Base-by-base conservation (phyloP, 1,140 invertebrate species). In the Nebria ingens region DNA sequence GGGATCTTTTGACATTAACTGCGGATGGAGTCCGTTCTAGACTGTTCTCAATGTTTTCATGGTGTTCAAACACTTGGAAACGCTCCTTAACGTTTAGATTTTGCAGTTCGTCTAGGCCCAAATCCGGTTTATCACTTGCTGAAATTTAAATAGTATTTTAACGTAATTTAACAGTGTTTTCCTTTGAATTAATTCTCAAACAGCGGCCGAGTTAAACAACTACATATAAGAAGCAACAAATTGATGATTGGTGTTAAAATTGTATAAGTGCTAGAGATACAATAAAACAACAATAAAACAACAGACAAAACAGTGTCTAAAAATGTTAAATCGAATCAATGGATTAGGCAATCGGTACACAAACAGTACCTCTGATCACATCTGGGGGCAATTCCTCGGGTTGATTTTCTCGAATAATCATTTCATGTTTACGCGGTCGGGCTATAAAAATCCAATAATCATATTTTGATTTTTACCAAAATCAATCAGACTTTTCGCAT, bases 351-450 rank as follows among this genome's bases (percentile, higher is more conserved):
- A n/a, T n/a, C n/a, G n/a, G n/a, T n/a, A n/a, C n/a, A n/a, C n/a
- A n/a, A n/a, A n/a, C n/a, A n/a, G 9, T 20, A 92, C 89, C 87
- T 87, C 91, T 83, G 58, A 91, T 84, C 66, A 94, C 91, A 74
- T 92, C 91, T 60, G 90, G 87, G 55, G 91, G 91, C 64, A 94
- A 75, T 69, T 93, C 89, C 60, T 83, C 72, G 9, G 92, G 92
- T 69, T 89, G 82, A 75, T 87, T 93, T 76, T 95, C 91, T 62
- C 90, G 82, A 65, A 95, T 93, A 63, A 94, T 94, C 74, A 93
- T 77, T 74, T 93, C 88, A 58, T 87, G 85, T 70, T 88, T 89
- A 68, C 83, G 79, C 45, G 82, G 79, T 65, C 56, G 20, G 49
- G 55, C 12, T 52, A 59, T 19, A 51, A 56, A 40, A n/a, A n/a